Conservation (phyloP, 2,797 vertebrate species). For the Lophius americanus region DNA sequence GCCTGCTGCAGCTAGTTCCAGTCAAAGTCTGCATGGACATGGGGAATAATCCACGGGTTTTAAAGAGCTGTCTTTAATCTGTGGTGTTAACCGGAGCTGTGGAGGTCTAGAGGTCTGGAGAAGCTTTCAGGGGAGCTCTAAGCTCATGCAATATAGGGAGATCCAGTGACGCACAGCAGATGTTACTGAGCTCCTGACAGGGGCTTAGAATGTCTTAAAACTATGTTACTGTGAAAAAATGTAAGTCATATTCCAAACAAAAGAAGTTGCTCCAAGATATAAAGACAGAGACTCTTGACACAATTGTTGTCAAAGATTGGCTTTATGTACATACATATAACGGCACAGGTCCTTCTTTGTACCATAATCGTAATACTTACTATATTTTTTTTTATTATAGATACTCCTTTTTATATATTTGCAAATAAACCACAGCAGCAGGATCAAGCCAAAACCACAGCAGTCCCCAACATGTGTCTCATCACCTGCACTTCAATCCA, state of each 20-base stretch:
- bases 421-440: background rate
- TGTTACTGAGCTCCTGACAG: slow-evolving; percentile 43
- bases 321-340: background rate
- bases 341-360: background rate
- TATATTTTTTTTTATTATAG: background rate
- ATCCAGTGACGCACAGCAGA: slow-evolving; percentile 52
- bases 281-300: slow-evolving; percentile 4
- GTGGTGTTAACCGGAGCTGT: slow-evolving; percentile 31
- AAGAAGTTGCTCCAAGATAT: background rate
- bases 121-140: slow-evolving; percentile 49
- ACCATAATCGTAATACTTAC: background rate
- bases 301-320: background rate
- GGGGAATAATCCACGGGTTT: slow-evolving; percentile 60
- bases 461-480: background rate
- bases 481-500: slow-evolving; percentile 7
- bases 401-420: background rate
- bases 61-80: slow-evolving; percentile 65
- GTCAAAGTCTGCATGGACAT: slow-evolving; percentile 35
- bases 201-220: slow-evolving; percentile 40
- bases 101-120: slow-evolving; percentile 44
- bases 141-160: slow-evolving; percentile 47
- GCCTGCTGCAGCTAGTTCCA: slow-evolving; percentile 19
- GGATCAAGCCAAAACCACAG: background rate
- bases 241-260: slow-evolving; percentile 19
- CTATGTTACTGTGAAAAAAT: slow-evolving; percentile 19